A percentile compares a stretch with the other conserved stretches of the same genome.
phyloP scores from a whole-genome alignment of 2,113 vertebrate genomes.

The Lophius piscatorius region DNA sequence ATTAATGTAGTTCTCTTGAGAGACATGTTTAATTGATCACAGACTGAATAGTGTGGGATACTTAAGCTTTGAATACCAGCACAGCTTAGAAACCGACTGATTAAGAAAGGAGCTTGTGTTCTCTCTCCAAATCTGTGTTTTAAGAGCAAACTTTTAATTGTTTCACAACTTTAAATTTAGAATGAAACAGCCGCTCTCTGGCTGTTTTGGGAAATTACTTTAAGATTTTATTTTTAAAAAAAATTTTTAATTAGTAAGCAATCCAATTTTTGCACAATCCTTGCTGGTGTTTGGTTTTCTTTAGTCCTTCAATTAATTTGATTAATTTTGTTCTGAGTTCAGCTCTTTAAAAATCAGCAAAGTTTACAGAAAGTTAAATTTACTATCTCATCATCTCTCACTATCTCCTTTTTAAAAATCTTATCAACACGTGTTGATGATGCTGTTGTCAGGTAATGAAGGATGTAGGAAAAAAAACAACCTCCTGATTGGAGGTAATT shows the following conservation, averaged over 20 bases:
- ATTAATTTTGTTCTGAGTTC: too few species aligned
- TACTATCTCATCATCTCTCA: too few species aligned
- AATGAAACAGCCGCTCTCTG: slow-evolving; percentile 10
- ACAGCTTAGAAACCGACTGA: slow-evolving; percentile 7
- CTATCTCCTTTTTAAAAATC: too few species aligned
- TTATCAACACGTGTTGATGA: too few species aligned
- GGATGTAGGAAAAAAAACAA: too few species aligned
- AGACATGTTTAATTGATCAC: slow-evolving; percentile 63
- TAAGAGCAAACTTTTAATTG: slow-evolving; percentile 42
- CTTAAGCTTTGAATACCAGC: slow-evolving; percentile 51
- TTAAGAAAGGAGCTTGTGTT: slow-evolving; percentile 18
- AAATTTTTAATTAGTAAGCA: background rate
- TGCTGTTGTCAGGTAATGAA: too few species aligned
- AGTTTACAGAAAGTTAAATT: too few species aligned
- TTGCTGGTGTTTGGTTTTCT: background rate
- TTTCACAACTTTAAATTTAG: slow-evolving; percentile 30
- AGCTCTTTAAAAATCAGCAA: too few species aligned
- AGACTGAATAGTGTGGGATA: slow-evolving; percentile 49
- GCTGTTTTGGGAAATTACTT: slow-evolving; percentile 14
- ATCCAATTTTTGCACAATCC: background rate
- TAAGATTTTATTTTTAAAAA: slow-evolving; percentile 25
- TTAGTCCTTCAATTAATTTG: slow-evolving; percentile 1
- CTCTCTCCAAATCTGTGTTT: slow-evolving; percentile 14
- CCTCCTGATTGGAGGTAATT: too few species aligned
- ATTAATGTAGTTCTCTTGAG: slow-evolving; percentile 69